phyloP scores from a whole-genome alignment of 2,797 vertebrate species.

The Lagothrix lagotricha region DNA sequence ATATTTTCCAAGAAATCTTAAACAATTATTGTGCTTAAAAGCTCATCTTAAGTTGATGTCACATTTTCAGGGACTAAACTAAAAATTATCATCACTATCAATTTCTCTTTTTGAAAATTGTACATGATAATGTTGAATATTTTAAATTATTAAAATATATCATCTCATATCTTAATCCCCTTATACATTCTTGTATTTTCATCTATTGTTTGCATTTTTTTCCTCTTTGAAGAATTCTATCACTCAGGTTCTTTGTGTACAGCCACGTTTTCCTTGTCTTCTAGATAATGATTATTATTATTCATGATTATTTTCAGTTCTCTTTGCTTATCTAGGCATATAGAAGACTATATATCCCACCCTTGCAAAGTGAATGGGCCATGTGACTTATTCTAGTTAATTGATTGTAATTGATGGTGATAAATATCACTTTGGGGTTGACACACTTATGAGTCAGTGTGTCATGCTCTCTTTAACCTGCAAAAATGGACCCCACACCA shows the following conservation, averaged over 20 bases:
- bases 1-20: not conserved
- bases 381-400: not conserved
- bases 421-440: not conserved
- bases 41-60: not conserved
- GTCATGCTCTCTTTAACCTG: not conserved
- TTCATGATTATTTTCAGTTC: not conserved
- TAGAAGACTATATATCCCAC: not conserved
- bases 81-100: not conserved
- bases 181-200: not conserved
- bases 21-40: not conserved
- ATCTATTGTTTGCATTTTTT: not conserved
- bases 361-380: not conserved
- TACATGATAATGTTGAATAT: not conserved
- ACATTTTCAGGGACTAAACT: not conserved
- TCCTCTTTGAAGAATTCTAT: not conserved
- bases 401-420: not conserved
- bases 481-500: not conserved
- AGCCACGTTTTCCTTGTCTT: not conserved
- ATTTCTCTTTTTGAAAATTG: not conserved
- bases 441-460: not conserved
- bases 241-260: not conserved
- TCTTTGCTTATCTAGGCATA: not conserved
- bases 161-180: not conserved
- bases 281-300: not conserved
- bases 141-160: conserved; percentile 13